A percentile compares a stretch with the other conserved stretches of the same genome.
Conservation (phyloP, 2,113 vertebrate genomes). For the Lophius piscatorius region DNA sequence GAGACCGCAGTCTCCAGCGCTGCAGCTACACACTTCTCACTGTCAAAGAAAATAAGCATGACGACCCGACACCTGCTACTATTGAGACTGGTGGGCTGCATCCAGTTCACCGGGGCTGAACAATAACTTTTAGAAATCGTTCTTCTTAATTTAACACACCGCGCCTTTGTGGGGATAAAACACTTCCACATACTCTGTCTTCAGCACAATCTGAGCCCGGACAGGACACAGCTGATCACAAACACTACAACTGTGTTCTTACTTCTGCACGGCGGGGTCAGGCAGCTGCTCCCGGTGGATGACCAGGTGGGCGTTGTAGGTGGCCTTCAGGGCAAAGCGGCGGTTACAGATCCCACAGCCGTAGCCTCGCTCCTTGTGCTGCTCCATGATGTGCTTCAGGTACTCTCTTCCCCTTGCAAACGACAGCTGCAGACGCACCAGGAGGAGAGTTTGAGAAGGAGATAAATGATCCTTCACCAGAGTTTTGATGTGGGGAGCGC, state of each 20-base stretch:
- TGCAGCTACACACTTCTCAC: too few relatives aligned
- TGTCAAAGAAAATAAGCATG: too few relatives aligned
- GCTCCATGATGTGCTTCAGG: constrained; percentile 96
- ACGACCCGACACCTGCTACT: too few relatives aligned
- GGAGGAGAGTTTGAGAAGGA: neutral
- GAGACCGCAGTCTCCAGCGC: too few relatives aligned
- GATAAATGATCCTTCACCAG: neutral
- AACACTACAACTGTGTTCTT: constrained; percentile 61
- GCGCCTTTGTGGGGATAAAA: too few relatives aligned
- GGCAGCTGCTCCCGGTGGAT: constrained; percentile 97
- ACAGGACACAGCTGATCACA: too few relatives aligned
- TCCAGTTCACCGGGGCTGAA: too few relatives aligned
- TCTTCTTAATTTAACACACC: too few relatives aligned
- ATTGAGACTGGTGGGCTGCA: too few relatives aligned
- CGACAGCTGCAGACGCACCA: constrained; percentile 80
- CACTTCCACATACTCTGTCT: too few relatives aligned
- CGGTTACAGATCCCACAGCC: constrained; percentile 95
- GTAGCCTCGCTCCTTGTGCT: constrained; percentile 96
- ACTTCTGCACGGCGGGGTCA: constrained; percentile 97
- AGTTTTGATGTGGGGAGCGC: neutral
- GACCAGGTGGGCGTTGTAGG: constrained; percentile 98
- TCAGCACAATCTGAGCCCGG: too few relatives aligned
- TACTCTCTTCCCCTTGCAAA: constrained; percentile 95
- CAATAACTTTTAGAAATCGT: too few relatives aligned
- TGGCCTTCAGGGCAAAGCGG: constrained; percentile 96